Percentiles rank a stretch among this genome's conserved stretches.
These are phyloP conservation scores for Erebia palarica DNA, from an alignment of 2,888 invertebrate genomes.

Conservation along the genomic window DNA sequence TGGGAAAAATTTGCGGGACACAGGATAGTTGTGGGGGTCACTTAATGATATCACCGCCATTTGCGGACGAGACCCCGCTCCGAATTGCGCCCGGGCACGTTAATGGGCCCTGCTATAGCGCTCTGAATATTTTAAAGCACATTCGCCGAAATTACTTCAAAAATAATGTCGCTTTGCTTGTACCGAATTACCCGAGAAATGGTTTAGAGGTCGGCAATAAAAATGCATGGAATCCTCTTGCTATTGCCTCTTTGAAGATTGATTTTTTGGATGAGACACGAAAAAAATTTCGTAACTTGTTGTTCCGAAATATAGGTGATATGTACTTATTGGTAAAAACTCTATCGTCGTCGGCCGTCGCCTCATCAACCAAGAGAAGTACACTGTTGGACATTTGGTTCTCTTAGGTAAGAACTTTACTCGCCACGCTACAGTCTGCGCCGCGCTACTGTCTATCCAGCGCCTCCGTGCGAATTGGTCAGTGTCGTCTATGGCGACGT, in stretches of 20 bases:
- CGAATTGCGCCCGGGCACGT: slow-evolving; percentile 78
- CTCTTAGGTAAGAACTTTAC: too few species aligned
- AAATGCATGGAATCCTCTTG: slow-evolving; percentile 76
- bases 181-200: slow-evolving; percentile 80
- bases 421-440: too few species aligned
- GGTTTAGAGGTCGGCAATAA: slow-evolving; percentile 77
- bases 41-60: slow-evolving; percentile 81
- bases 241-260: slow-evolving; percentile 74
- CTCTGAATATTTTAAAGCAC: slow-evolving; percentile 82
- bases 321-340: too few species aligned
- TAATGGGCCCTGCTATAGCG: slow-evolving; percentile 78
- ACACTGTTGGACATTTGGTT: too few species aligned
- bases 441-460: too few species aligned
- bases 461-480: too few species aligned
- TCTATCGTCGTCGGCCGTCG: too few species aligned
- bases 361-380: too few species aligned
- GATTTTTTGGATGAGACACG: slow-evolving; percentile 70
- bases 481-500: too few species aligned
- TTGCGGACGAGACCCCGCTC: slow-evolving; percentile 75
- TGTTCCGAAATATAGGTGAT: background rate
- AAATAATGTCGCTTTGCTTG: slow-evolving; percentile 81
- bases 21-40: slow-evolving; percentile 78
- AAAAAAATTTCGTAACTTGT: background rate
- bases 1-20: slow-evolving; percentile 75
- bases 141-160: slow-evolving; percentile 81